Base-by-base conservation (phyloP, 2,113 vertebrate genomes). In the Sterna hirundo region DNA sequence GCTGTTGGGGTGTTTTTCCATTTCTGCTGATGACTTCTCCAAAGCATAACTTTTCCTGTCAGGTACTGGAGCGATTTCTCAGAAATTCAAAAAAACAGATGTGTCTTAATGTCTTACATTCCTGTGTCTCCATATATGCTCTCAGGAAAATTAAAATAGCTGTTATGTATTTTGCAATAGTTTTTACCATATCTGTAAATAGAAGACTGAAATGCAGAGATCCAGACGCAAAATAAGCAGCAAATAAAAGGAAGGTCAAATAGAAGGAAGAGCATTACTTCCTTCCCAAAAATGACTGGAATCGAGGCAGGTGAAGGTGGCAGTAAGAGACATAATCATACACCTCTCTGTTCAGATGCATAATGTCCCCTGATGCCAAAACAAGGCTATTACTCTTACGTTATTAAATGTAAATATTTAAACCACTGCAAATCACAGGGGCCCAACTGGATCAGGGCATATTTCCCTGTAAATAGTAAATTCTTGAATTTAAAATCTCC, bases 401-500 rank as follows among this genome's bases (percentile, higher is more conserved):
- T 36, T 42, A 79, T 38, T 72, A 87, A 72, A 83, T 77, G 26
- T 18, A 88, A 94, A 52, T 70, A 92, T 54, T 76, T 90, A 90
- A 91, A 72, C 30, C 34, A 49, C 26, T 66, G 42, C 60, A 84
- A 86, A 91, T 46, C 19, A 51, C 3, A 7, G 21, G 17, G 27
- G 22, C 22, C 65, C 61, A 42, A 38, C 11, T 55, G 66, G 42
- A 85, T 71, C 32, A 47, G 15, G 78, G 25, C 47, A 74, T 13
- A 83, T 51, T 54, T 5, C 18, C 5, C 3, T 38, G 14, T 60
- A 87, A 88, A 80, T 0, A 74, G 40, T 6, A 54, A 54, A 75
- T 84, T 70, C 16, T 62, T 70, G 5, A 42, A 46, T 65, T 89
- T 70, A 66, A 79, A 46, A 81, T 38, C 15, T 42, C 5, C 54